Percentiles rank a stretch among this genome's conserved stretches.
Conservation (phyloP, 2,113 vertebrate species). For the Alethe diademata region DNA sequence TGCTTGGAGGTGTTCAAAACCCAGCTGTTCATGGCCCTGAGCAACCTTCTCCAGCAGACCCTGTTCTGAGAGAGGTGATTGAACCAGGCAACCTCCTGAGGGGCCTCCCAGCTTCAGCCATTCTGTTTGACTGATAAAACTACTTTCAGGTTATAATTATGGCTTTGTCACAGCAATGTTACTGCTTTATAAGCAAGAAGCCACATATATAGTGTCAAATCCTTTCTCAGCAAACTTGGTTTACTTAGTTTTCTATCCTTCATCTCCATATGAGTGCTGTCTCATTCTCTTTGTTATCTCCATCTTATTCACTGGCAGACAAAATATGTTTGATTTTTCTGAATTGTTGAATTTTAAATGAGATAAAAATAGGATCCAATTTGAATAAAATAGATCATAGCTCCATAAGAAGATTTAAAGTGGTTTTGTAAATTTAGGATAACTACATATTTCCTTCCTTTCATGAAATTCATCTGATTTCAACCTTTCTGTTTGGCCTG, state of each 20-base stretch:
- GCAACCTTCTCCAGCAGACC: background rate
- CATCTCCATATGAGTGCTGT: background rate
- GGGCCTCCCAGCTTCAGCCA: background rate
- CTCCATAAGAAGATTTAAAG: background rate
- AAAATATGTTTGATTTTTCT: slow-evolving; percentile 39
- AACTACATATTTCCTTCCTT: background rate
- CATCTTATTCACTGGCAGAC: slow-evolving; percentile 1
- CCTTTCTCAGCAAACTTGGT: background rate
- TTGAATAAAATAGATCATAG: background rate
- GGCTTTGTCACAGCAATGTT: background rate
- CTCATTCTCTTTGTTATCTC: background rate
- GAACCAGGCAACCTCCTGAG: background rate
- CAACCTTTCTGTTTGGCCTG: background rate
- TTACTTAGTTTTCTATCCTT: background rate
- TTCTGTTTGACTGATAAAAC: background rate
- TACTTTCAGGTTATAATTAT: background rate
- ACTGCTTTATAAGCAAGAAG: background rate
- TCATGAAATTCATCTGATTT: background rate
- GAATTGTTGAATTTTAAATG: slow-evolving; percentile 10
- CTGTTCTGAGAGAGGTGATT: background rate
- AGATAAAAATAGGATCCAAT: background rate
- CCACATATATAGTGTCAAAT: background rate
- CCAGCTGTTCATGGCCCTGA: background rate
- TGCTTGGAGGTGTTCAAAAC: background rate
- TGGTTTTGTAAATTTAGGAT: background rate